Conservation (phyloP, 2,888 invertebrate species). For the Flexamia atlantica region DNA sequence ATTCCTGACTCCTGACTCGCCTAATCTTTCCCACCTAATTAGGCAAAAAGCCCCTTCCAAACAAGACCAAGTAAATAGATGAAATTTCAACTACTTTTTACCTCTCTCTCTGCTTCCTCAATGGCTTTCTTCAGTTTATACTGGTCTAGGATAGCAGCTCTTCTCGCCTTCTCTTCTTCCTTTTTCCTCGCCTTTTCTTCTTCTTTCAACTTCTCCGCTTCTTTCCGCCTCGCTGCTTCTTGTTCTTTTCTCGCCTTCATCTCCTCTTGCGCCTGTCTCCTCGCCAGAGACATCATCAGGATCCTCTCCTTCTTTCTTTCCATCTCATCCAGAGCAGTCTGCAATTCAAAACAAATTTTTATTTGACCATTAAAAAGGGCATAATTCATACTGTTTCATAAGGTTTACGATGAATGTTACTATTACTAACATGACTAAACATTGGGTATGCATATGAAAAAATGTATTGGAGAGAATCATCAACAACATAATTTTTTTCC, state of each 20-base stretch:
- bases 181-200: slow-evolving; percentile 86
- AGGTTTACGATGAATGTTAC: no score
- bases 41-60: no score
- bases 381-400: no score
- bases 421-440: no score
- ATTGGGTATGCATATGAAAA: no score
- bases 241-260: slow-evolving; percentile 90
- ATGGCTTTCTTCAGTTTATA: slow-evolving; percentile 96
- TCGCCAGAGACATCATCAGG: slow-evolving; percentile 91
- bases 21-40: no score
- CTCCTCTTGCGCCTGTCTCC: slow-evolving; percentile 94
- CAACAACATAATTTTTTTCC: no score
- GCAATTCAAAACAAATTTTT: slow-evolving; percentile 69
- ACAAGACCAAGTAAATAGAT: no score
- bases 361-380: no score
- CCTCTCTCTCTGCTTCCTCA: slow-evolving; percentile 94
- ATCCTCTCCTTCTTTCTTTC: slow-evolving; percentile 95
- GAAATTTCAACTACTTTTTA: slow-evolving; percentile 72
- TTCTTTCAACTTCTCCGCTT: slow-evolving; percentile 86
- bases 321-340: slow-evolving; percentile 94
- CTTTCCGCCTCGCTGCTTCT: slow-evolving; percentile 86
- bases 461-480: no score
- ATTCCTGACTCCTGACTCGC: no score
- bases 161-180: slow-evolving; percentile 92
- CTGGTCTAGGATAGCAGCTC: slow-evolving; percentile 93